phyloP scores from a whole-genome alignment of 2,113 vertebrate genomes.

The Macroglossus sobrinus region DNA sequence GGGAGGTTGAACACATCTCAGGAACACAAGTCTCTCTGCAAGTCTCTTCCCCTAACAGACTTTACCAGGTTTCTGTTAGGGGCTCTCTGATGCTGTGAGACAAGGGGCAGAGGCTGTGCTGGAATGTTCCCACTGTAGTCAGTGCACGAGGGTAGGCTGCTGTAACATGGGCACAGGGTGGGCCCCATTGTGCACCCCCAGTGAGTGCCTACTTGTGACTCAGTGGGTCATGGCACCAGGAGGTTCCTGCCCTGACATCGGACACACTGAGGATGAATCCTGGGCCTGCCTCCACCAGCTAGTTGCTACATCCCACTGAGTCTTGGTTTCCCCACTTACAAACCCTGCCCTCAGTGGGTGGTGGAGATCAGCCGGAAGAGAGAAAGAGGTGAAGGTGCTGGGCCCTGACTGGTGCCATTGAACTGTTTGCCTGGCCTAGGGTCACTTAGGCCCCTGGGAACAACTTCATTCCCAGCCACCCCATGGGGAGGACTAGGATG shows the following conservation, averaged over 20 bases:
- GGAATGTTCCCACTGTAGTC: neutral
- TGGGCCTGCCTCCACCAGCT: neutral
- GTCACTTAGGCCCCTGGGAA: neutral
- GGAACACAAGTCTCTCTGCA: neutral
- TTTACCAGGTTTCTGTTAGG: neutral
- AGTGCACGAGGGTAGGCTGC: fast-evolving
- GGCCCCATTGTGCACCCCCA: neutral
- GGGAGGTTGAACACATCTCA: too few species aligned
- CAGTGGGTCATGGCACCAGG: fast-evolving
- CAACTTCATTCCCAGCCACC: fast-evolving
- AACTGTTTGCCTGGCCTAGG: neutral
- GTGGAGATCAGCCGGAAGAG: neutral
- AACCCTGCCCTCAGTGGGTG: neutral
- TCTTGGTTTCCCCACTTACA: neutral
- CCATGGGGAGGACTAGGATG: neutral
- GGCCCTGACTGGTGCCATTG: fast-evolving
- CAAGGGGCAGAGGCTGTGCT: neutral
- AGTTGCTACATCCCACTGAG: neutral
- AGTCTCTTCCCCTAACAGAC: neutral
- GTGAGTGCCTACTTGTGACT: neutral
- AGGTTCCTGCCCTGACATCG: neutral
- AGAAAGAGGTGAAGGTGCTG: neutral
- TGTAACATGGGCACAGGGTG: neutral
- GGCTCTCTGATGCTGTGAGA: neutral
- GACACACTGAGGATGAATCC: neutral